A percentile compares a stretch with the other conserved stretches of the same genome.
Evolutionary conservation across 2,888 invertebrate genomes (phyloP).

Genomic region (Oxycera nigricornis): DNA sequence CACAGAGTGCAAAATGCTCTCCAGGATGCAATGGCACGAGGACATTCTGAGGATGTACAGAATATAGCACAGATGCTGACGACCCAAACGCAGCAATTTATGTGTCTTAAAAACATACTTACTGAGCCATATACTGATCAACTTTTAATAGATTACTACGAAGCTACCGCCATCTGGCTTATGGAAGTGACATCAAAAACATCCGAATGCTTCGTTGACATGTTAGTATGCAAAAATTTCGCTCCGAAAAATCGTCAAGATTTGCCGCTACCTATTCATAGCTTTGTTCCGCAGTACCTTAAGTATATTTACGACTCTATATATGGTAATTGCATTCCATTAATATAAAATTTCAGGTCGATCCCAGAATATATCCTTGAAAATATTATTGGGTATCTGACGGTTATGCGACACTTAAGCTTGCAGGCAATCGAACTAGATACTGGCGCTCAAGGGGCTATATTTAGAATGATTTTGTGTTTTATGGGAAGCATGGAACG

Average conservation of each 20-base stretch:
- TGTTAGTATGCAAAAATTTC: constrained; percentile 62
- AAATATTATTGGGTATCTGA: constrained; percentile 83
- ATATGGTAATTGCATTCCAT: constrained; percentile 29
- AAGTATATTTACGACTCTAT: too few species aligned
- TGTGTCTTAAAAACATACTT: constrained; percentile 77
- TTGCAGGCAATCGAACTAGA: constrained; percentile 71
- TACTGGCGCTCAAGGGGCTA: constrained; percentile 70
- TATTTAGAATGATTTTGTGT: constrained; percentile 80
- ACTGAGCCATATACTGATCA: constrained; percentile 77
- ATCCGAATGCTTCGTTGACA: constrained; percentile 55
- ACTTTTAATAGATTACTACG: constrained; percentile 76
- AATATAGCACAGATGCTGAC: constrained; percentile 71
- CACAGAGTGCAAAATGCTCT: constrained; percentile 77
- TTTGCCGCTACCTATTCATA: constrained; percentile 70
- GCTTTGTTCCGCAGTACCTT: constrained; percentile 71
- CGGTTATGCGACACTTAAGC: constrained; percentile 74
- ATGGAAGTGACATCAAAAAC: constrained; percentile 77
- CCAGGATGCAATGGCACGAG: constrained; percentile 70
- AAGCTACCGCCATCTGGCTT: constrained; percentile 85
- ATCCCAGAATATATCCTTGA: constrained; percentile 91
- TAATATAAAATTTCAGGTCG: constrained; percentile 66
- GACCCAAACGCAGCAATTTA: constrained; percentile 70
- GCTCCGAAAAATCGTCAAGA: constrained; percentile 67
- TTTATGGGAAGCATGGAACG: constrained; percentile 86
- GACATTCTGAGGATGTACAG: constrained; percentile 69